Conservation (phyloP, 2,888 invertebrate genomes). For the Orthosia gothica region DNA sequence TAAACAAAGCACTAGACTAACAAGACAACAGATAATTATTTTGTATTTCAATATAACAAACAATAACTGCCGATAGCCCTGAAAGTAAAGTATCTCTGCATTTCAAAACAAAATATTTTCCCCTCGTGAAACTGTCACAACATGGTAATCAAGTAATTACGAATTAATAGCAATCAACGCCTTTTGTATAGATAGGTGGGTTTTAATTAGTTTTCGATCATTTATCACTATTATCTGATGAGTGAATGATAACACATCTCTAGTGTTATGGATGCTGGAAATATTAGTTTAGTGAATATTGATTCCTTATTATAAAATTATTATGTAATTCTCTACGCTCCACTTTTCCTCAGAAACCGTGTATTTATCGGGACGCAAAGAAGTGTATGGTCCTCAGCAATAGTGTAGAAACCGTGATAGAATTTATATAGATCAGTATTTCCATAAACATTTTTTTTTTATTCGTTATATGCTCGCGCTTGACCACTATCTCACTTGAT, state of each 20-base stretch:
- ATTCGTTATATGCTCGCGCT: too few relatives aligned
- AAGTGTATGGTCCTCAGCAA: background rate
- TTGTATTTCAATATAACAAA: too few relatives aligned
- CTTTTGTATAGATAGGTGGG: background rate
- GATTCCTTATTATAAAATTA: background rate
- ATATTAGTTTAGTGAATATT: background rate
- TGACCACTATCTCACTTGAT: too few relatives aligned
- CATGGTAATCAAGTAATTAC: slow-evolving; percentile 14
- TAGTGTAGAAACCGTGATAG: background rate
- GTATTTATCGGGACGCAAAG: background rate
- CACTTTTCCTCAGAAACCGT: background rate
- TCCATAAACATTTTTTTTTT: too few relatives aligned
- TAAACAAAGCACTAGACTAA: too few relatives aligned
- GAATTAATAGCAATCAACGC: slow-evolving; percentile 11
- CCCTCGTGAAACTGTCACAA: slow-evolving; percentile 1
- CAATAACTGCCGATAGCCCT: too few relatives aligned
- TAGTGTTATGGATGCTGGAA: background rate
- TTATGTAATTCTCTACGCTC: background rate
- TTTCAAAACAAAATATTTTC: background rate
- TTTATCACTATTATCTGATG: background rate
- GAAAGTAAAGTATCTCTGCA: background rate
- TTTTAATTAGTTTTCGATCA: slow-evolving; percentile 13
- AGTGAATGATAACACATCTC: background rate
- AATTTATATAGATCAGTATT: background rate
- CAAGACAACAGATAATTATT: too few relatives aligned